Evolutionary conservation across 2,797 vertebrate species (phyloP), one percentile per base, ranked within the genome.

Genomic region (Coregonus sp.): DNA sequence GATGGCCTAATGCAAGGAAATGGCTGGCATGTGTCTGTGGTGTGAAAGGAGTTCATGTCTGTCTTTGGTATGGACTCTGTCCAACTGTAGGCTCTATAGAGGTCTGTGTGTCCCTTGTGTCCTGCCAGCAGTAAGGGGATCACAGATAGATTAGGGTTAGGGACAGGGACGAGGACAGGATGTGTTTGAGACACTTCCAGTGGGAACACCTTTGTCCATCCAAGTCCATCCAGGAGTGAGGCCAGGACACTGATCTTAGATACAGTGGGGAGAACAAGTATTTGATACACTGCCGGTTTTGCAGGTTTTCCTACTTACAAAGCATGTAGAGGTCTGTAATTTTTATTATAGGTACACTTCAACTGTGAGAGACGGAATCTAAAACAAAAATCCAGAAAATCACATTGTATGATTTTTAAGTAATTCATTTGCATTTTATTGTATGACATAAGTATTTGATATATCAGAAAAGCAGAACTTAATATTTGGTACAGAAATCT

Each of bases 111-210:
- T 78, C 2, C 70, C 51, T 67, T 11, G 40, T 47, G 54, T 75
- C n/a, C 63, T 75, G 78, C 74, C 72, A 68, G 68, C 80, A 77
- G 84, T 67, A 47, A 68, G 63, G 77, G 77, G 83, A 86, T 89
- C 79, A 85, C 51, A 80, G 75, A 76, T 20, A 77, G 85, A 85
- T 86, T 85, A 85, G 81, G 50, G 74, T 75, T 5, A 5, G 78
- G 75, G 66, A 81, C 70, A 47, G 63, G 79, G 33, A 81, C 70
- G 37, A 56, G 79, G 33, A 84, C 80, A 84, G 72, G 75, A 80
- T 80, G 75, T 83, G 68, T 86, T 79, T 86, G 83, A 80, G 78
- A 59, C 51, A 25, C 12, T 77, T 83, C 84, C 83, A 87, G 2
- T 33, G 37, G 70, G 3, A 33, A 78, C 0, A 5, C 50, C 16